Conservation (phyloP, 2,113 vertebrate genomes). For the Platycercus adscitus region DNA sequence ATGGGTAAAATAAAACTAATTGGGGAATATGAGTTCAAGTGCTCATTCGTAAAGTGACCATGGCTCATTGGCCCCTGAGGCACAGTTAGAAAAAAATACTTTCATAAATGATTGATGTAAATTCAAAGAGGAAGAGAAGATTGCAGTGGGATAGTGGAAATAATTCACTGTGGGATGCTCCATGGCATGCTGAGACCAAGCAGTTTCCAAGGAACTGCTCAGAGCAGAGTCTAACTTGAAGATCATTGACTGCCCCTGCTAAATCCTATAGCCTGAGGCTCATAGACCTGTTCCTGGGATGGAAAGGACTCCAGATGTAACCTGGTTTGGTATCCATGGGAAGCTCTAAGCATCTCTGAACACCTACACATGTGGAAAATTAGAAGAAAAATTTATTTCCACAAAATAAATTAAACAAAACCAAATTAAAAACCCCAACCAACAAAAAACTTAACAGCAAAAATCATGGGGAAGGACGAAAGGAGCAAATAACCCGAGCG, state of each 20-base stretch:
- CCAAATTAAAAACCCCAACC: background rate
- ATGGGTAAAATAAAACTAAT: conserved; percentile 63
- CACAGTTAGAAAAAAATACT: conserved; percentile 24
- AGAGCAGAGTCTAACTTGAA: background rate
- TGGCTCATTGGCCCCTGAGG: conserved; percentile 23
- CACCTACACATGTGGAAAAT: background rate
- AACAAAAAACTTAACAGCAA: background rate
- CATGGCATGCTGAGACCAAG: background rate
- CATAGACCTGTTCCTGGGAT: background rate
- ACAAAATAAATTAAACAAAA: fast-evolving
- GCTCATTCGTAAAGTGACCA: conserved; percentile 28
- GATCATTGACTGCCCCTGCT: background rate
- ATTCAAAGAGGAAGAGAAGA: conserved; percentile 3
- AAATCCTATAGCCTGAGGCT: background rate
- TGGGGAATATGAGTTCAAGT: conserved; percentile 43
- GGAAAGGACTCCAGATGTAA: background rate
- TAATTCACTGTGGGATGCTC: background rate
- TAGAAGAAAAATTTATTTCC: background rate
- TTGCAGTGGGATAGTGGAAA: background rate
- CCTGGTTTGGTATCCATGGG: background rate
- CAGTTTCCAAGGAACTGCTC: background rate
- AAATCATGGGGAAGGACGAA: background rate
- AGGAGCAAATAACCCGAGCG: background rate
- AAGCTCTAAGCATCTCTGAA: background rate
- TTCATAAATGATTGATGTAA: conserved; percentile 16